Percentiles rank a stretch among this genome's conserved stretches.
Evolutionary conservation across 2,797 vertebrate genomes (phyloP).

Genomic region (Coendou prehensilis): DNA sequence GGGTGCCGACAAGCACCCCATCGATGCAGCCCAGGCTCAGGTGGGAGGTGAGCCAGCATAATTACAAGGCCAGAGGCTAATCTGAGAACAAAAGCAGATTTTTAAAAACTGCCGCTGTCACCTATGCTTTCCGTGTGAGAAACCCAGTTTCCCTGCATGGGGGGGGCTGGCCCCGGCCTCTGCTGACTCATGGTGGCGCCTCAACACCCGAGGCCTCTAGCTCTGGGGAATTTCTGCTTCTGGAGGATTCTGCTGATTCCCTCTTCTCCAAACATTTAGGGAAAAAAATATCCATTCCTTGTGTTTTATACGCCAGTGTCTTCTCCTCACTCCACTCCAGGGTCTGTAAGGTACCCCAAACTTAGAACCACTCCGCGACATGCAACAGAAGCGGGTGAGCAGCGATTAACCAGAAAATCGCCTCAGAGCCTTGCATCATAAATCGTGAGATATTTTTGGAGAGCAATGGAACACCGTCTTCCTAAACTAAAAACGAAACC

Average conservation of each 20-base stretch:
- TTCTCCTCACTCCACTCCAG: not conserved
- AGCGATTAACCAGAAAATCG: not conserved
- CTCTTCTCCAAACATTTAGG: not conserved
- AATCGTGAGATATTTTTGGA: not conserved
- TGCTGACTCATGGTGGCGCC: not conserved
- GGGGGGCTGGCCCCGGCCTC: not conserved
- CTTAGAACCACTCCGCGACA: not conserved
- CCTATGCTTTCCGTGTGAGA: not conserved
- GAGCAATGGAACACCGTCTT: not conserved
- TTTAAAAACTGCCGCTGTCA: not conserved
- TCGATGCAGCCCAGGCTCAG: not conserved
- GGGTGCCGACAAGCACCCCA: not conserved
- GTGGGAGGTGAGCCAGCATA: not conserved
- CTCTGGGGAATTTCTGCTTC: not conserved
- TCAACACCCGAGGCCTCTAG: accelerated
- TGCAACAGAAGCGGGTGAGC: not conserved
- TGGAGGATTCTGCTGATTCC: not conserved
- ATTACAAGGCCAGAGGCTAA: not conserved
- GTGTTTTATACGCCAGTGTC: not conserved
- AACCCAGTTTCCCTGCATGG: not conserved
- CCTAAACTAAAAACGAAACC: constrained; percentile 6
- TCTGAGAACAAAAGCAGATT: constrained; percentile 17
- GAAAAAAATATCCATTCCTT: not conserved
- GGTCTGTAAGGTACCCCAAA: not conserved
- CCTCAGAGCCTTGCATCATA: not conserved